These are phyloP conservation scores for Camponotus pennsylvanicus DNA, from an alignment of 1,140 invertebrate genomes.

Conservation along the genomic window DNA sequence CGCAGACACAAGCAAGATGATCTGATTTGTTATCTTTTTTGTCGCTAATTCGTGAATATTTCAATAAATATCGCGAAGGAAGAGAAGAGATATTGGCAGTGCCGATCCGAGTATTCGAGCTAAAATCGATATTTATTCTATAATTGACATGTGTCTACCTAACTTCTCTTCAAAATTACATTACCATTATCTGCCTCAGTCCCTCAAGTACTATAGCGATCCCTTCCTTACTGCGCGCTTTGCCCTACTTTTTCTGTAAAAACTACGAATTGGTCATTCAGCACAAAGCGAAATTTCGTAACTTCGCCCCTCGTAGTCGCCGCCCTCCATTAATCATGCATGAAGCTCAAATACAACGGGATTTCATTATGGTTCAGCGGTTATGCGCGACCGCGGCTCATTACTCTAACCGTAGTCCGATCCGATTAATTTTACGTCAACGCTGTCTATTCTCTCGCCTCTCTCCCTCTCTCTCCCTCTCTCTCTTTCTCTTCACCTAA, in stretches of 20 bases:
- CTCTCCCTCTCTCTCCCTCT: background rate
- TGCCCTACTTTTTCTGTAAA: conserved; percentile 12
- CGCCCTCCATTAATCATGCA: conserved; percentile 33
- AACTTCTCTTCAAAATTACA: conserved; percentile 31
- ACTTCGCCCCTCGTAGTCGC: background rate
- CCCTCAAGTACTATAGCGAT: background rate
- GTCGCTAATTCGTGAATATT: background rate
- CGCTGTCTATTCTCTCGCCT: background rate
- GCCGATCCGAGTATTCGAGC: conserved; percentile 15
- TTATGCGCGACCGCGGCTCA: conserved; percentile 34
- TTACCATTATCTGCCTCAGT: conserved; percentile 22
- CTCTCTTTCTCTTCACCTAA: background rate
- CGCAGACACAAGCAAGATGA: too few species aligned
- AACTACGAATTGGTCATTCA: background rate
- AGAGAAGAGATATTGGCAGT: background rate
- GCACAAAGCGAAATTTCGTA: background rate
- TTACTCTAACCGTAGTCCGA: conserved; percentile 23
- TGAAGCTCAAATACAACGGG: conserved; percentile 4
- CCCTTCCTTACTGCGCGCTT: background rate
- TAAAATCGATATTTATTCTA: conserved; percentile 66
- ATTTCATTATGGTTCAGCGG: conserved; percentile 55
- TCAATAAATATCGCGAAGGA: background rate
- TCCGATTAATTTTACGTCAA: conserved; percentile 53
- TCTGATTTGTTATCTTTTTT: too few species aligned
- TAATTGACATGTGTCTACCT: conserved; percentile 44